Evolutionary conservation across 2,797 vertebrate genomes (phyloP).

Genomic region (Alosa sapidissima): DNA sequence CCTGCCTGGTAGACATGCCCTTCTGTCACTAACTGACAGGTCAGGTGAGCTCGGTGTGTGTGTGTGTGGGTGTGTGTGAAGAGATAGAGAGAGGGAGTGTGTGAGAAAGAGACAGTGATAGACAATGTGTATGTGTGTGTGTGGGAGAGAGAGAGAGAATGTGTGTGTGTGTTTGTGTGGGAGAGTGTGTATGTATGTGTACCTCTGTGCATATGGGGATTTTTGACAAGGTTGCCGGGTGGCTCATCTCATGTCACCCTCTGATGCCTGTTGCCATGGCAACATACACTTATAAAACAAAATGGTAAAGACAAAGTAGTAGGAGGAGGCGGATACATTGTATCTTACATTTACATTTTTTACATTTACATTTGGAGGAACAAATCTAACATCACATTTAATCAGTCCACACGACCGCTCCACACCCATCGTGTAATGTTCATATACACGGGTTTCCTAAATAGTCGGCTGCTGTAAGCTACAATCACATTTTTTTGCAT

Average conservation of each 20-base stretch:
- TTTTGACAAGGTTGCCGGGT: constrained; percentile 18
- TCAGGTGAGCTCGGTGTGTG: background rate
- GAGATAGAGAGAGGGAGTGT: background rate
- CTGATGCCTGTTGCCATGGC: constrained; percentile 2
- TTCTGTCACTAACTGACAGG: constrained; percentile 7
- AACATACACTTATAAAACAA: background rate
- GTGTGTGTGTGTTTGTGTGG: background rate
- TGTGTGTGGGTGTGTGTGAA: background rate
- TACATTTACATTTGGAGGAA: background rate
- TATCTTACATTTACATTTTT: background rate
- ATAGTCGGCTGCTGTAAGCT: too few species aligned
- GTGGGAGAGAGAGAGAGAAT: background rate
- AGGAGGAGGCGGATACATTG: too few species aligned
- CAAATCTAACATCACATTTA: background rate
- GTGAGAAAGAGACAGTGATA: background rate
- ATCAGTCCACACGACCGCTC: background rate
- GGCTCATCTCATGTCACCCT: constrained; percentile 9
- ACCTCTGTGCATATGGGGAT: background rate
- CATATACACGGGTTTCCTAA: too few species aligned
- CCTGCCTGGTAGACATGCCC: constrained; percentile 20
- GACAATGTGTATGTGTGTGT: background rate
- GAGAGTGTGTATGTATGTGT: background rate
- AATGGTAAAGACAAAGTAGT: background rate
- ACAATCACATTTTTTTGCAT: too few species aligned
- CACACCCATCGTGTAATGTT: background rate